Evolutionary conservation across 2,888 invertebrate species (phyloP).

Genomic region (Sesia bembeciformis): DNA sequence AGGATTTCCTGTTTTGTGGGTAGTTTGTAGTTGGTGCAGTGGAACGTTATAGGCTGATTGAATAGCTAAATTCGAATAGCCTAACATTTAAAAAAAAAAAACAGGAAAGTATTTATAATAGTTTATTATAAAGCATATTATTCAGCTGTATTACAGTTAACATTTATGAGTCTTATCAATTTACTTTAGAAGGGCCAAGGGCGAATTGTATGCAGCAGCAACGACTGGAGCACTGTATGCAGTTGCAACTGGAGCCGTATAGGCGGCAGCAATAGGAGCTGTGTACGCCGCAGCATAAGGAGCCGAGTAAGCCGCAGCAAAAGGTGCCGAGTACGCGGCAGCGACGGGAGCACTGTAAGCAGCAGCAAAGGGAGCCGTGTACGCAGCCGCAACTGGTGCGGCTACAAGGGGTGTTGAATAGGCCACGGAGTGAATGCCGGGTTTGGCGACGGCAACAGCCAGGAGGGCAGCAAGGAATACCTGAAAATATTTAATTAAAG

Average conservation of each 20-base stretch:
- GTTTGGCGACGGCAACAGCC: slow-evolving; percentile 54
- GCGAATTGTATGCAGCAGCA: slow-evolving; percentile 17
- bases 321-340: slow-evolving; percentile 33
- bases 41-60: too few species aligned
- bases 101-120: too few species aligned
- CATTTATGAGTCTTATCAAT: too few species aligned
- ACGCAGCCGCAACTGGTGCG: slow-evolving; percentile 19
- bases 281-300: slow-evolving; percentile 36
- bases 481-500: slow-evolving; percentile 19
- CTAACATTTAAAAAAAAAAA: too few species aligned
- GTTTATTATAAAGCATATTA: too few species aligned
- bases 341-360: slow-evolving; percentile 26
- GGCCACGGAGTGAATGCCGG: slow-evolving; percentile 47
- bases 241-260: slow-evolving; percentile 47
- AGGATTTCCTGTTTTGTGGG: too few species aligned
- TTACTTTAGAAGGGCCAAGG: neutral
- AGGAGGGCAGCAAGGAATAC: slow-evolving; percentile 46
- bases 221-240: slow-evolving; percentile 55
- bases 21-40: too few species aligned
- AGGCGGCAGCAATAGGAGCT: slow-evolving; percentile 42
- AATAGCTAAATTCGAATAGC: too few species aligned
- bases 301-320: slow-evolving; percentile 34
- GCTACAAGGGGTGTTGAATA: slow-evolving; percentile 14
- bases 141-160: too few species aligned
- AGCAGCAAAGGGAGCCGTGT: slow-evolving; percentile 19